Conservation (phyloP, 1,140 invertebrate genomes). For the Nylanderia fulva region DNA sequence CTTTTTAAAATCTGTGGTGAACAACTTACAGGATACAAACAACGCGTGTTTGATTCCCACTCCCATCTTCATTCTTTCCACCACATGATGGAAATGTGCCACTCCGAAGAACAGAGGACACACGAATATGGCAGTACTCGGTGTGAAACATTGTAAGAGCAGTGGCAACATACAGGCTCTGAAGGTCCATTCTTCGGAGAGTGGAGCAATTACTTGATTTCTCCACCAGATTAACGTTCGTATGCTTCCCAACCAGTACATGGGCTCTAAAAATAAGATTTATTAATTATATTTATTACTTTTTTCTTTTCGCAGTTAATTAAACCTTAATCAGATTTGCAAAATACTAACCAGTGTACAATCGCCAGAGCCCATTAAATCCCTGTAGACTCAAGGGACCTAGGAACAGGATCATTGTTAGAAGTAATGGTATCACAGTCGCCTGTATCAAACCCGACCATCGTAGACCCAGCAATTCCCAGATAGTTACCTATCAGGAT, state of each 20-base stretch:
- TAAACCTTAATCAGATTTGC: neutral
- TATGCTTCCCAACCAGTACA: conserved; percentile 91
- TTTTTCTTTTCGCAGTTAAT: neutral
- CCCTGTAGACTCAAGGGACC: conserved; percentile 92
- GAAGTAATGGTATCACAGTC: conserved; percentile 90
- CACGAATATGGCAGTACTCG: conserved; percentile 91
- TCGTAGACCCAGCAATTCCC: conserved; percentile 92
- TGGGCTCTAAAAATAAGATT: conserved; percentile 87
- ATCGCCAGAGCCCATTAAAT: conserved; percentile 89
- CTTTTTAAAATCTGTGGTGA: neutral
- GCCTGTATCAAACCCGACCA: conserved; percentile 91
- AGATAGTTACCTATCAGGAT: conserved; percentile 87
- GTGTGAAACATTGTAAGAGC: conserved; percentile 93
- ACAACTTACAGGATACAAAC: conserved; percentile 89
- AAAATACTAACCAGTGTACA: conserved; percentile 89
- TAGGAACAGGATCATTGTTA: conserved; percentile 94
- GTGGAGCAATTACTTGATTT: conserved; percentile 95
- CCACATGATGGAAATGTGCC: conserved; percentile 97
- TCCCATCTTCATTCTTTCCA: conserved; percentile 91
- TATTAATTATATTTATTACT: neutral
- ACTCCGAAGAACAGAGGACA: conserved; percentile 97
- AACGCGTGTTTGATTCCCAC: conserved; percentile 89
- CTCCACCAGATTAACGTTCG: conserved; percentile 94
- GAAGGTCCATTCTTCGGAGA: conserved; percentile 98
- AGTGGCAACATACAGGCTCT: conserved; percentile 97